These are phyloP conservation scores for Alauda arvensis DNA, from an alignment of 2,797 vertebrate species.

Conservation along the genomic window DNA sequence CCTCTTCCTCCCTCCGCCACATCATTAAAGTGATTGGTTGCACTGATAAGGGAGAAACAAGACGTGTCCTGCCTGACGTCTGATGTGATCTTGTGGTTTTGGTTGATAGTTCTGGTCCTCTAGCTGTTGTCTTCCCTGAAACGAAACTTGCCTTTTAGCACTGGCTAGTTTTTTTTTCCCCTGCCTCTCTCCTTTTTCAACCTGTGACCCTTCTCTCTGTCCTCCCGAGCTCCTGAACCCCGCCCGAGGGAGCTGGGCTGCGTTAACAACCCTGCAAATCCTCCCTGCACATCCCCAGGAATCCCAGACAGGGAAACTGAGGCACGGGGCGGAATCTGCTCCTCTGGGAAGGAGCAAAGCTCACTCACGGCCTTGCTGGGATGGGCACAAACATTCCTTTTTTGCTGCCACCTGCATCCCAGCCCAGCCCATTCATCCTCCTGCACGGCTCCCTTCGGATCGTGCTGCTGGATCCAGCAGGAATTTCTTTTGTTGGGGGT, in stretches of 20 bases:
- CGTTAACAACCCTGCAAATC: neutral
- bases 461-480: accelerated
- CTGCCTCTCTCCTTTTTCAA: neutral
- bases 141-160: slow-evolving; percentile 20
- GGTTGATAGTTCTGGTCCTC: slow-evolving; percentile 18
- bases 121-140: slow-evolving; percentile 31
- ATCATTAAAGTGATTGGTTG: slow-evolving; percentile 54
- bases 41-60: slow-evolving; percentile 30
- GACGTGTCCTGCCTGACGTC: slow-evolving; percentile 46
- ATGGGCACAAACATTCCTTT: neutral
- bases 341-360: accelerated
- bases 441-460: neutral
- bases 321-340: neutral
- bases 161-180: neutral
- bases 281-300: neutral
- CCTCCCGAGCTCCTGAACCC: neutral
- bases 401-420: neutral
- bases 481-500: neutral
- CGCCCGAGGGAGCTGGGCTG: accelerated
- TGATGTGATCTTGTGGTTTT: slow-evolving; percentile 59
- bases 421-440: accelerated
- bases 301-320: neutral
- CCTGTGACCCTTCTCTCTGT: accelerated
- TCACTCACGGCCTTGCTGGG: neutral
- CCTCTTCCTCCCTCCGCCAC: slow-evolving; percentile 50